Evolutionary conservation across 2,888 invertebrate genomes (phyloP), one percentile per base, ranked within the genome.

Genomic region (Allolobophora icterica): DNA sequence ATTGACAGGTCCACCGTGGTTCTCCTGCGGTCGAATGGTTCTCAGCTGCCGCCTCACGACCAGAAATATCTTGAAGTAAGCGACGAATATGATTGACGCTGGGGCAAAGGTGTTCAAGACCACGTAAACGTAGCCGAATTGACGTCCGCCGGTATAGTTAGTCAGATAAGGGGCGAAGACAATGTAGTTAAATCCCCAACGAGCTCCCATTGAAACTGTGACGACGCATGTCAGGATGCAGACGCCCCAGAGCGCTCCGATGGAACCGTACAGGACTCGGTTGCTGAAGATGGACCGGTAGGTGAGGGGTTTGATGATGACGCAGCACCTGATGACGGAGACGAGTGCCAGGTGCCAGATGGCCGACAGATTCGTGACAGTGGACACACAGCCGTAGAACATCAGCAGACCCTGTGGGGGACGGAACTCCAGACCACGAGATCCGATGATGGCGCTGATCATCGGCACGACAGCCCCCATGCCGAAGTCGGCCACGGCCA

Each of bases 371-470:
- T 24, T 5, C 52, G 35, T 45, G n/a, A 52, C n/a, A 34, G 52
- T 90, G 30, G n/a, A 24, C 58, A 58, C 71, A 52, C n/a, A 90
- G 11, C 58, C 38, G 52, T 58, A 52, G 71, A 90, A 34, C 33
- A 6, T 15, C 30, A 34, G 24, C 17, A 90, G 33, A 71, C 52
- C 71, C n/a, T 58, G 33, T 24, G 71, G 71, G 58, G 45, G 33
- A 21, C 19, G 4, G 52, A n/a, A 52, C 34, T n/a, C 24, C 34
- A 33, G 90, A 58, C 90, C 90, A 4, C 17, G n/a, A 8, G 45
- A 90, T 40, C 45, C 90, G 33, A 90, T 58, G 34, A n/a, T 52
- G 33, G 90, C 35, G 90, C 90, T 90, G 90, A 90, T 90, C 38
- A 40, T n/a, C 24, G 87, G 90, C 30, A 40, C 87, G 83, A 90